These are phyloP conservation scores for Sebastes diaconus DNA, from an alignment of 2,797 vertebrate genomes.

Conservation along the genomic window DNA sequence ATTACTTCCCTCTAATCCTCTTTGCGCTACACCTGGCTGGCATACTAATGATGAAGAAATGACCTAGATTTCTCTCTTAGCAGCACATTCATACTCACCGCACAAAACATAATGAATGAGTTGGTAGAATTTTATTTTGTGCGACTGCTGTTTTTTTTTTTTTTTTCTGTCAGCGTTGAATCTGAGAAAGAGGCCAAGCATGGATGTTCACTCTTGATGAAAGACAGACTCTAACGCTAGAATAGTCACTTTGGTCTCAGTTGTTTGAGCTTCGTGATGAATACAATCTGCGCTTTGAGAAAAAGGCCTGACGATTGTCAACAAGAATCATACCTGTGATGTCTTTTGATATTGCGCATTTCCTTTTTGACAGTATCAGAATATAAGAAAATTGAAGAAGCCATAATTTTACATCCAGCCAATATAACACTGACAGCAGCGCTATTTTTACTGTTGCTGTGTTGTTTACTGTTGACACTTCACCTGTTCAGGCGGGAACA, in stretches of 20 bases:
- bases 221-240: neutral
- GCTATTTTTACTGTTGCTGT: conserved; percentile 54
- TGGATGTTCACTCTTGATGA: conserved; percentile 16
- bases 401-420: neutral
- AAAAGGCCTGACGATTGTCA: neutral
- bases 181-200: conserved; percentile 14
- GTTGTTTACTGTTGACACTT: conserved; percentile 27
- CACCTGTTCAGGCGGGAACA: conserved; percentile 30
- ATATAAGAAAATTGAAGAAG: conserved; percentile 3
- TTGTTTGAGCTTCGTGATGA: conserved; percentile 13
- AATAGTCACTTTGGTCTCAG: neutral
- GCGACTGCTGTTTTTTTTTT: neutral
- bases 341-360: conserved; percentile 7
- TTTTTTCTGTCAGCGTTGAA: conserved; percentile 12
- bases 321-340: neutral
- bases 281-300: conserved; percentile 9
- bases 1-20: conserved; percentile 71
- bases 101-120: conserved; percentile 54
- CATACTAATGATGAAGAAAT: conserved; percentile 76
- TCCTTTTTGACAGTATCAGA: conserved; percentile 3
- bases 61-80: conserved; percentile 70
- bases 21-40: conserved; percentile 76
- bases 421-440: conserved; percentile 10
- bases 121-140: conserved; percentile 23
- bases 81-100: conserved; percentile 40